These are phyloP conservation scores for Plagiodera versicolora DNA, from an alignment of 2,888 invertebrate species.

Conservation along the genomic window DNA sequence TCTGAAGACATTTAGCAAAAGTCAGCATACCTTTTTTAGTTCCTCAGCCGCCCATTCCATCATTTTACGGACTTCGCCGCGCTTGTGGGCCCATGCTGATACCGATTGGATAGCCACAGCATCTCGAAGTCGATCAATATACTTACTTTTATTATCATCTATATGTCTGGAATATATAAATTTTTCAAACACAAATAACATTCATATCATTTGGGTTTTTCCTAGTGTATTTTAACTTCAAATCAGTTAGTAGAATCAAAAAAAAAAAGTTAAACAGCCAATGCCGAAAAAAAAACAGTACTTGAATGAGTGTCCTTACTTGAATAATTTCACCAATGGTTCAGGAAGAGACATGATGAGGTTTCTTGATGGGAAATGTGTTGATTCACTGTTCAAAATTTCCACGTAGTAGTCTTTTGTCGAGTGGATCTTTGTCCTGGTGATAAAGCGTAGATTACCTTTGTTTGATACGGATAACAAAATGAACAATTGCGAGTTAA, in stretches of 20 bases:
- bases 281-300: too few species aligned
- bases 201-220: too few species aligned
- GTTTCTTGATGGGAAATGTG: not conserved
- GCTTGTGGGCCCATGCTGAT: constrained; percentile 82
- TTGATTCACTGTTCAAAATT: not conserved
- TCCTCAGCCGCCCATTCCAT: constrained; percentile 68
- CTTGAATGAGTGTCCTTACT: constrained; percentile 9
- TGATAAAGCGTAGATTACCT: too few species aligned
- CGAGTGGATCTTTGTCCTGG: too few species aligned
- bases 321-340: constrained; percentile 12
- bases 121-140: constrained; percentile 75
- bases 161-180: too few species aligned
- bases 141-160: constrained; percentile 73
- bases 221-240: too few species aligned
- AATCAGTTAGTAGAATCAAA: not conserved
- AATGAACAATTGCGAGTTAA: too few species aligned
- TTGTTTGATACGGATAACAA: too few species aligned
- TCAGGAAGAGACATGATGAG: constrained; percentile 13
- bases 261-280: not conserved
- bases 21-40: constrained; percentile 5
- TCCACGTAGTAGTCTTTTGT: too few species aligned
- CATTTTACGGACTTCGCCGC: constrained; percentile 69
- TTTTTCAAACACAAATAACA: too few species aligned
- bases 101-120: constrained; percentile 92
- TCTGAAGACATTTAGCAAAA: not conserved